Percentiles rank a stretch among this genome's conserved stretches.
phyloP scores from a whole-genome alignment of 2,888 invertebrate species.

The Agonopterix heracliana region DNA sequence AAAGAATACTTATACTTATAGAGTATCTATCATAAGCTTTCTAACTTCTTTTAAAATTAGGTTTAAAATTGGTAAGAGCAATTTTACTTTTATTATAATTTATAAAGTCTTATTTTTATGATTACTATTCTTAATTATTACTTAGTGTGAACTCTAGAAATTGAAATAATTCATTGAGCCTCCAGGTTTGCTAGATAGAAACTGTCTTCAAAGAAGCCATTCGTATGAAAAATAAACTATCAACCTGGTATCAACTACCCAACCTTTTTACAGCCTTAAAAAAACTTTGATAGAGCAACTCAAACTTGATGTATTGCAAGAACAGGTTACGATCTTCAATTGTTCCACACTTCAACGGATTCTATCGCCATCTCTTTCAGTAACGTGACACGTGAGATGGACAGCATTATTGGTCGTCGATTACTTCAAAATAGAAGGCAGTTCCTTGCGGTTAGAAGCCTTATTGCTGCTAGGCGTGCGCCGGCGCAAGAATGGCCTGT shows the following conservation, averaged over 20 bases:
- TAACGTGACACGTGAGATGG: slow-evolving; percentile 19
- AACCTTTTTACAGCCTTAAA: background rate
- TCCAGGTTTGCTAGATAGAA: too few species aligned
- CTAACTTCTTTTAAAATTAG: too few species aligned
- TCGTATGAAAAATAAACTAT: background rate
- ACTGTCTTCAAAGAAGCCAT: slow-evolving; percentile 6
- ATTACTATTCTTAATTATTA: too few species aligned
- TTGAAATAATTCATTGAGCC: too few species aligned
- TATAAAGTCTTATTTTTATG: too few species aligned
- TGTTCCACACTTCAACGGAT: slow-evolving; percentile 27
- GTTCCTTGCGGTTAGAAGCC: slow-evolving; percentile 57
- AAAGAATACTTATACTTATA: too few species aligned
- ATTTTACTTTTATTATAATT: too few species aligned
- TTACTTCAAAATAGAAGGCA: slow-evolving; percentile 15
- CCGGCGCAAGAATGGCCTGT: slow-evolving; percentile 3
- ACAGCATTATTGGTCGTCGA: slow-evolving; percentile 20
- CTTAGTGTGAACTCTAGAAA: too few species aligned
- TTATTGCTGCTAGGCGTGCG: slow-evolving; percentile 27
- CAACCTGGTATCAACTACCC: background rate
- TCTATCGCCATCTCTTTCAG: slow-evolving; percentile 22
- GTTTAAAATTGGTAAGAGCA: too few species aligned
- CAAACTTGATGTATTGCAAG: slow-evolving; percentile 25
- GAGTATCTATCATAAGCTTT: too few species aligned
- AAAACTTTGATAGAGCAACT: slow-evolving; percentile 28
- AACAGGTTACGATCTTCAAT: slow-evolving; percentile 42